Evolutionary conservation across 2,113 vertebrate species (phyloP).

Genomic region (Gadus macrocephalus): DNA sequence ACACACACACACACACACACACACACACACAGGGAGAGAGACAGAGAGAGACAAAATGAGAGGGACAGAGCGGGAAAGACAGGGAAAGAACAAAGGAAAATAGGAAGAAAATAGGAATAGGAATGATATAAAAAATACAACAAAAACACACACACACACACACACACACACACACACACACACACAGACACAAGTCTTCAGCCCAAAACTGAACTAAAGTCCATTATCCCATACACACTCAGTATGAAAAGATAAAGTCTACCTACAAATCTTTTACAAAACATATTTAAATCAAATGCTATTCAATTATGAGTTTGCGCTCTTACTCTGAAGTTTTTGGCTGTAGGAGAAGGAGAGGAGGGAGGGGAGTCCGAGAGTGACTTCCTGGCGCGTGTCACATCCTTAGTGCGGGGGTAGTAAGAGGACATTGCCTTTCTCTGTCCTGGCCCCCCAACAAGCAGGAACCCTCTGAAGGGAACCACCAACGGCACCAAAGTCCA

Average conservation of each 20-base stretch:
- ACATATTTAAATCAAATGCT: background rate
- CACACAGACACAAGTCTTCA: background rate
- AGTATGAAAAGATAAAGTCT: background rate
- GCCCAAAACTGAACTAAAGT: background rate
- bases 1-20: no score
- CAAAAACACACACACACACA: background rate
- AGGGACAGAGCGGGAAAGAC: no score
- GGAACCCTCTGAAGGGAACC: constrained; percentile 22
- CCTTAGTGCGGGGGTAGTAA: constrained; percentile 86
- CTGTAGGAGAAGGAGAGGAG: constrained; percentile 85
- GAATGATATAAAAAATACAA: background rate
- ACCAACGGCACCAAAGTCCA: constrained; percentile 28
- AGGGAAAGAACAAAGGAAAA: constrained; percentile 4
- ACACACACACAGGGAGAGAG: no score
- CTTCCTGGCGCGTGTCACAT: constrained; percentile 86
- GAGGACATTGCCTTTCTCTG: constrained; percentile 81
- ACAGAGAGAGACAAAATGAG: no score
- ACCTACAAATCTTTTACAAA: background rate
- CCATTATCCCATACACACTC: background rate
- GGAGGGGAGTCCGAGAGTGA: constrained; percentile 89
- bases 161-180: background rate
- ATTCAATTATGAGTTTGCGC: background rate
- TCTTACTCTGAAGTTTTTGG: constrained; percentile 95
- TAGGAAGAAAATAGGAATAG: background rate
- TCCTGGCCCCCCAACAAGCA: constrained; percentile 7